phyloP scores from a whole-genome alignment of 2,888 invertebrate species.

The Leptinotarsa juncta region DNA sequence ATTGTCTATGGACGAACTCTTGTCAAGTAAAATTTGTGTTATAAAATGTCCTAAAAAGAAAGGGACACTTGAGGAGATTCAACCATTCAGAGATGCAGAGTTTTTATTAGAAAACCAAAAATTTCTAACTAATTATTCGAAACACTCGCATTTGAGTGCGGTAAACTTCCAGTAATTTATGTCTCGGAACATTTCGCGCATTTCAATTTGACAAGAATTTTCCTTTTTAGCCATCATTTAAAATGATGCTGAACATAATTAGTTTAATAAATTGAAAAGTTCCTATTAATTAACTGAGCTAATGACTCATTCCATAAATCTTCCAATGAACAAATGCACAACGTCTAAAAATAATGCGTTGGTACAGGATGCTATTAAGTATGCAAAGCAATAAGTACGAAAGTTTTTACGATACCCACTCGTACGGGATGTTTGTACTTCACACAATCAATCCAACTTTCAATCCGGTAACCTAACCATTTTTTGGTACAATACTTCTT shows the following conservation, averaged over 20 bases:
- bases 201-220: not conserved
- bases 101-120: too few relatives aligned
- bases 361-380: conserved; percentile 19
- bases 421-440: not conserved
- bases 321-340: not conserved
- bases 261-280: not conserved
- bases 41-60: too few relatives aligned
- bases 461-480: too few relatives aligned
- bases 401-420: not conserved
- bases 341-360: conserved; percentile 21
- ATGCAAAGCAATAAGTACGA: conserved; percentile 15
- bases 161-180: too few relatives aligned
- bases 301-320: conserved; percentile 5
- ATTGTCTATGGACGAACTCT: too few relatives aligned
- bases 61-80: too few relatives aligned
- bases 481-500: too few relatives aligned
- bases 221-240: not conserved
- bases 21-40: too few relatives aligned
- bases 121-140: too few relatives aligned
- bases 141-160: too few relatives aligned
- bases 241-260: not conserved
- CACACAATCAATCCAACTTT: not conserved
- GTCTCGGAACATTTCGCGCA: not conserved
- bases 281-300: not conserved
- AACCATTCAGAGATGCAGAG: too few relatives aligned